Conservation (phyloP, 30 jellyfish, hydroid and myxozoan genomes). For the Turritopsis dohrnii region DNA sequence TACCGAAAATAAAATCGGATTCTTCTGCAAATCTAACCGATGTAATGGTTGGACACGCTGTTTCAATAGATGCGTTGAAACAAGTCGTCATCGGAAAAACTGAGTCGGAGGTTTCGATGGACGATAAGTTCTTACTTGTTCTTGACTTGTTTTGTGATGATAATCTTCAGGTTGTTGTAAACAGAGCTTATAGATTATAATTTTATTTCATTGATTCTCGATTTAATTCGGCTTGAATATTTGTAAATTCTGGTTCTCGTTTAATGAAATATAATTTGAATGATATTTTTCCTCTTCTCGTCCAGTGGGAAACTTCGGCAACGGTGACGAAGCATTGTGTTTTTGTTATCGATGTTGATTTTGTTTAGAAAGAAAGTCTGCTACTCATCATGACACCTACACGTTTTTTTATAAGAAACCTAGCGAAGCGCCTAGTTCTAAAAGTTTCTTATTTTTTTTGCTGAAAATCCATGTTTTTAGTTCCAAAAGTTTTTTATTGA, state of each 20-base stretch:
- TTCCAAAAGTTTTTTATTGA: too few relatives aligned
- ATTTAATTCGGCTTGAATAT: too few relatives aligned
- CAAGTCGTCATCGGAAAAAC: neutral
- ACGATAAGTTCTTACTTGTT: neutral
- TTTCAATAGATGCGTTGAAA: neutral
- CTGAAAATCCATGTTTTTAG: too few relatives aligned
- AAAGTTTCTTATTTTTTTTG: too few relatives aligned
- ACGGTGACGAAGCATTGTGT: too few relatives aligned
- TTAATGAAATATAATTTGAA: neutral
- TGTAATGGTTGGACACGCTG: neutral
- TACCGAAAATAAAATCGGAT: neutral
- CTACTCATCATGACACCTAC: too few relatives aligned
- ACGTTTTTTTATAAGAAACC: too few relatives aligned
- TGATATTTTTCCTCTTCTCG: neutral
- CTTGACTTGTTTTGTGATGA: constrained; percentile 4
- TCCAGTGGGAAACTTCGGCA: too few relatives aligned
- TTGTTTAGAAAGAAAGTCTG: too few relatives aligned
- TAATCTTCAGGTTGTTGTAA: neutral
- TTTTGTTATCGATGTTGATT: too few relatives aligned
- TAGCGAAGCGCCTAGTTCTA: too few relatives aligned
- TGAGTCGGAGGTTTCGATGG: neutral
- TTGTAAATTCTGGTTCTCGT: too few relatives aligned
- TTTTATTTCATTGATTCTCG: neutral
- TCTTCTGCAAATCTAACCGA: neutral
- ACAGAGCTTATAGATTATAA: neutral